Base-by-base conservation (phyloP, 2,888 invertebrate genomes). In the Catocala sponsa region DNA sequence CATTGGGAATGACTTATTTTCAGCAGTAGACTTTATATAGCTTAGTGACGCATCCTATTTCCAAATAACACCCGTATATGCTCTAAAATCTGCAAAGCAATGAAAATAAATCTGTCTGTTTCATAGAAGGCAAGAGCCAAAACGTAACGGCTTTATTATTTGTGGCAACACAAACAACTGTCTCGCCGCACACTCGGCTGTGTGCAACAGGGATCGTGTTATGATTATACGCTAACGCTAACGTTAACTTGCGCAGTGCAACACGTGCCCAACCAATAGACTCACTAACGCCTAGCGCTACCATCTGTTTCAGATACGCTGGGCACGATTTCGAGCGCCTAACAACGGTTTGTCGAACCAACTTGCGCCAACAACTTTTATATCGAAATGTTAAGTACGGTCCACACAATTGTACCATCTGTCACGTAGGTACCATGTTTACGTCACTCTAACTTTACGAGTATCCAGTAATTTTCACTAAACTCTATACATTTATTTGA, bases 361-460 rank as follows among this genome's bases (percentile, higher is more conserved):
- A 69, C 61, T 52, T 50, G 49, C 13, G 44, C 44, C 56, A 44
- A 60, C 70, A 69, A 77, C 70, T 78, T 78, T 78, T 73, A 70
- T 79, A 68, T 70, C 65, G 62, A 65, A 65, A 67, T 71, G 69
- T 69, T 76, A 70, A 79, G 78, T 78, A 77, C 80, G 76, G 78
- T 74, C 75, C 43, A 52, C 58, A 56, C 63, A 62, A 66, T 64
- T 60, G 66, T 59, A 69, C 68, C 80, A 74, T 68, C 64, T 76
- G 72, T 70, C 73, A 73, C 74, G 66, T 59, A 43, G 47, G 47
- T 57, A 47, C 62, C 44, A 55, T 69, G 60, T 77, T 74, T 59
- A 50, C 53, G 63, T 61, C 69, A 55, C 57, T 53, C 46, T 63
- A 50, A 65, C 7, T 68, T 60, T 74, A 70, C 59, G 67, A 65